A percentile compares a stretch with the other conserved stretches of the same genome.
These are phyloP conservation scores for Fregata magnificens DNA, from an alignment of 2,113 vertebrate genomes.

Conservation along the genomic window DNA sequence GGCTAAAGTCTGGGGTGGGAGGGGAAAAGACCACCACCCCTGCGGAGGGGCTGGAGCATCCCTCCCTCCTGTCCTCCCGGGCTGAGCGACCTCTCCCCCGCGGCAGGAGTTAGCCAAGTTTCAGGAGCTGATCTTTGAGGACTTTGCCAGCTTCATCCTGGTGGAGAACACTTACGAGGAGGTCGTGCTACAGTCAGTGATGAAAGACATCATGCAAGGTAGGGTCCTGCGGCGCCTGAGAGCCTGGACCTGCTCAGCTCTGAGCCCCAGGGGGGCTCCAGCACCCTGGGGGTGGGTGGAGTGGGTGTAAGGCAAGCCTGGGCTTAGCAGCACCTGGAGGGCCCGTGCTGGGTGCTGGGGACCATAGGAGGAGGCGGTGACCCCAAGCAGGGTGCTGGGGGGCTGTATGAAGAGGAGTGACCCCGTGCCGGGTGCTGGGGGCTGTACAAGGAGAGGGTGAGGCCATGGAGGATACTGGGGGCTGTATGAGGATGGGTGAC, in stretches of 20 bases:
- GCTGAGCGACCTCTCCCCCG: not conserved
- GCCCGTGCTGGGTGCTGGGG: accelerated
- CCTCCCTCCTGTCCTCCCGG: not conserved
- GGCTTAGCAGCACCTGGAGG: not conserved
- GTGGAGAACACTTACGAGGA: conserved; percentile 94
- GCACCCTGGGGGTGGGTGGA: not conserved
- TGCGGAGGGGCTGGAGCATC: not conserved
- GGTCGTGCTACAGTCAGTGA: conserved; percentile 91
- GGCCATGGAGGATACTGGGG: not conserved
- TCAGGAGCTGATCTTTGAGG: conserved; percentile 94
- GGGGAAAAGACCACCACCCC: accelerated
- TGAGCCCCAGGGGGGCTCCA: not conserved
- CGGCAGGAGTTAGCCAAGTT: conserved; percentile 86
- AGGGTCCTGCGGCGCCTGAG: not conserved
- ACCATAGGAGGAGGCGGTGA: not conserved
- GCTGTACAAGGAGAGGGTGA: not conserved
- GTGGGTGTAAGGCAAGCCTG: not conserved
- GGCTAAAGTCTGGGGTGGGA: accelerated
- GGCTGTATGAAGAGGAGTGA: not conserved
- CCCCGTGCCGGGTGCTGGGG: not conserved
- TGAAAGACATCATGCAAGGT: conserved; percentile 97
- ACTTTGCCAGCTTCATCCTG: conserved; percentile 89
- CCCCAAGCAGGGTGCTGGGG: not conserved
- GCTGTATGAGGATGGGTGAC: not conserved
- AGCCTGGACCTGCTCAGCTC: too few relatives aligned